phyloP scores from a whole-genome alignment of 1,140 invertebrate species.

The Rhyzopertha dominica region DNA sequence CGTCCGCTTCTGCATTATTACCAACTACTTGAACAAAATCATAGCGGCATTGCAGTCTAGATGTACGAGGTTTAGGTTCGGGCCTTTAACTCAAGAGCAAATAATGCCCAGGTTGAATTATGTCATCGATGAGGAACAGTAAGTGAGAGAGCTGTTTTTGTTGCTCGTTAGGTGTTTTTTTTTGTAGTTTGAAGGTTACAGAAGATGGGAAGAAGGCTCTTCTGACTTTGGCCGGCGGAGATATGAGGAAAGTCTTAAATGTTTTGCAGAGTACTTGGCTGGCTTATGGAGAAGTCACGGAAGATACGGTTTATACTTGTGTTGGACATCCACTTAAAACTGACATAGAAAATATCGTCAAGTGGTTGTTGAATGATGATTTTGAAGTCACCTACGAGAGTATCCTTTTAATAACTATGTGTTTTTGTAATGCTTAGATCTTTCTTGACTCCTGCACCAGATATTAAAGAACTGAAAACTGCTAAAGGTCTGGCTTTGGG shows the following conservation, averaged over 20 bases:
- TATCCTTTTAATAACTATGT: slow-evolving; percentile 50
- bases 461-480: slow-evolving; percentile 78
- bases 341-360: slow-evolving; percentile 86
- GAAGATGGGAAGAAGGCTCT: slow-evolving; percentile 89
- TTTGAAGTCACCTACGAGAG: slow-evolving; percentile 77
- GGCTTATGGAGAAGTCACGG: slow-evolving; percentile 81
- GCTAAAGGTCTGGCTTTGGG: slow-evolving; percentile 82
- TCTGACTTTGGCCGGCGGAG: slow-evolving; percentile 86
- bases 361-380: slow-evolving; percentile 84
- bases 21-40: slow-evolving; percentile 98
- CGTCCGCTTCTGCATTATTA: slow-evolving; percentile 97
- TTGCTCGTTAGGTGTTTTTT: slow-evolving; percentile 6
- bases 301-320: slow-evolving; percentile 92
- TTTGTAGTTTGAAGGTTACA: slow-evolving; percentile 72
- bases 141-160: no score
- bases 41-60: slow-evolving; percentile 97
- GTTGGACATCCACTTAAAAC: slow-evolving; percentile 89
- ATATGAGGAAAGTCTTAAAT: slow-evolving; percentile 97
- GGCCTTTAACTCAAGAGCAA: slow-evolving; percentile 78
- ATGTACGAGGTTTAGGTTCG: slow-evolving; percentile 96
- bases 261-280: slow-evolving; percentile 80
- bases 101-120: slow-evolving; percentile 85
- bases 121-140: slow-evolving; percentile 84
- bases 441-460: slow-evolving; percentile 52
- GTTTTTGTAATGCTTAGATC: slow-evolving; percentile 3